Evolutionary conservation across 2,797 vertebrate genomes (phyloP), one percentile per base, ranked within the genome.

Genomic region (Buceros bicornis): DNA sequence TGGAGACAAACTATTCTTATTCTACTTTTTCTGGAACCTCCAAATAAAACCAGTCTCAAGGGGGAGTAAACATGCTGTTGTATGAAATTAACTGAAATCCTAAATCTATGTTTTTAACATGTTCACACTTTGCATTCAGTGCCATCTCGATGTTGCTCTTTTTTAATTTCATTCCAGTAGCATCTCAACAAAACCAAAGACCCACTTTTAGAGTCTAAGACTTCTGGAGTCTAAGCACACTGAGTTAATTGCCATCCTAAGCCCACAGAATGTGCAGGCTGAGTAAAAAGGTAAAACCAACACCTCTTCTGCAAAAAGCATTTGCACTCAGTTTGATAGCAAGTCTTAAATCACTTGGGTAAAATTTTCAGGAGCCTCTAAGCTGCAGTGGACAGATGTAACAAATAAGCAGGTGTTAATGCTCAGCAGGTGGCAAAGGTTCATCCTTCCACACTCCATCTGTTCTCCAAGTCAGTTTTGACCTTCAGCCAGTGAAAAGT

Each of bases 401-500:
- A 79, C 31, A 83, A 89, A 82, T 48, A 94, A 94, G 66, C 93
- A 95, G 88, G 90, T 94, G 93, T 82, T 92, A 91, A 87, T 29
- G 64, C 73, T 51, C 67, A 74, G 45, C 35, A 37, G 82, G 96
- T 73, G 64, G 74, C 80, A 89, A 73, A 94, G 60, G 56, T 89
- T 87, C 86, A 65, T 90, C 60, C 42, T 82, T 77, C 71, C 47
- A 78, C 4, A 7, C 54, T 92, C 92, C 94, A 95, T 96, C 96
- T 96, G 94, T 56, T 96, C 92, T 74, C 69, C 54, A 76, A 78
- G 87, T 48, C 20, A 10, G 47, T 65, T 93, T 78, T 91, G 95
- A 95, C 95, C 96, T 97, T 96, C 94, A 92, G 61, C 54, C 79
- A 89, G 91, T 51, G 79, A 88, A 91, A 96, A 93, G 72, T 80